Evolutionary conservation across 2,113 vertebrate species (phyloP).

Genomic region (Menura novaehollandiae): DNA sequence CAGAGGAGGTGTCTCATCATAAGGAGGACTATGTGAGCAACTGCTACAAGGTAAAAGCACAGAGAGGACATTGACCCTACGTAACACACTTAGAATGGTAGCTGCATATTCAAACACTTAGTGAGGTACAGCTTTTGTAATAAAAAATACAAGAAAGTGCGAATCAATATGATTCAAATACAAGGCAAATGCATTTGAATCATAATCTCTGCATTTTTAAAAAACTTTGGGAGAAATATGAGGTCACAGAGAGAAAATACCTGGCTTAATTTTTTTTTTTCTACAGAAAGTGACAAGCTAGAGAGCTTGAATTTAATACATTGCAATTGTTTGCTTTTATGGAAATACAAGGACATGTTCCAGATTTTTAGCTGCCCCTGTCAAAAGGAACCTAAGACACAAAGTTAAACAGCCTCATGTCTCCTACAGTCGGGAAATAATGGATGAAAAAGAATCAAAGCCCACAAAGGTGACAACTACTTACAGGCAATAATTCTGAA

Average conservation of each 20-base stretch:
- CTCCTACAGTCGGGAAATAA: not conserved
- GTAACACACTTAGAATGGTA: not conserved
- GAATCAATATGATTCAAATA: not conserved
- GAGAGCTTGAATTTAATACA: not conserved
- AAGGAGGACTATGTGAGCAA: not conserved
- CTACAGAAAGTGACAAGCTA: not conserved
- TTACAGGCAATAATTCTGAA: not conserved
- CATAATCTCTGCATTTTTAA: not conserved
- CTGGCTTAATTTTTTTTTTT: not conserved
- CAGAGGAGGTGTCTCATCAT: not conserved
- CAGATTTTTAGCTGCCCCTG: not conserved
- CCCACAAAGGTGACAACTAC: not conserved
- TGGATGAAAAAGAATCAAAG: not conserved
- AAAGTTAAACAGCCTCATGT: not conserved
- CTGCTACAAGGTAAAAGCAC: not conserved
- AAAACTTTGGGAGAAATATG: not conserved
- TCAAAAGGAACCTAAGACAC: not conserved
- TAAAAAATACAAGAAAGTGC: not conserved
- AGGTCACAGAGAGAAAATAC: not conserved
- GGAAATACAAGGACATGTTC: not conserved
- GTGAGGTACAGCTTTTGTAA: not conserved
- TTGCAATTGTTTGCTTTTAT: not conserved
- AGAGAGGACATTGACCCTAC: not conserved
- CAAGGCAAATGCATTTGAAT: not conserved
- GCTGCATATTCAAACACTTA: not conserved